These are phyloP conservation scores for Ips typographus DNA, from an alignment of 1,140 invertebrate genomes.

Conservation along the genomic window DNA sequence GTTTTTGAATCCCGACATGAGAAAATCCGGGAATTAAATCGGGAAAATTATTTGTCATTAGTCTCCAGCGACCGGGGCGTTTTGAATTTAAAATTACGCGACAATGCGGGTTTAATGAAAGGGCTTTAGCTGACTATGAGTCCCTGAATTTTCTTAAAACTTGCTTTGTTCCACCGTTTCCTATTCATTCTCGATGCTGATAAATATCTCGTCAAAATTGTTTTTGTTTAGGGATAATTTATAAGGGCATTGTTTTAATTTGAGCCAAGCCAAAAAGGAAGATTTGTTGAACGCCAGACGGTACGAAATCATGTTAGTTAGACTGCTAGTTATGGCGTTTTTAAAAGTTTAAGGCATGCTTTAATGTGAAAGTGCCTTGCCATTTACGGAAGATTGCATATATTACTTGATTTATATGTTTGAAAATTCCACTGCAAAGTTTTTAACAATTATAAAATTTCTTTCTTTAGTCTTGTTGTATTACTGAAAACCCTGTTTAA, in stretches of 20 bases:
- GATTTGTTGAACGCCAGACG: no score
- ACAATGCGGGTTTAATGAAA: slow-evolving; percentile 18
- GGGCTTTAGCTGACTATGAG: slow-evolving; percentile 6
- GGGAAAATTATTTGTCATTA: slow-evolving; percentile 18
- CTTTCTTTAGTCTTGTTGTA: no score
- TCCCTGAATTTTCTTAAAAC: slow-evolving; percentile 6
- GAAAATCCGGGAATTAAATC: slow-evolving; percentile 17
- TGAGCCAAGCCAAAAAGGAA: no score
- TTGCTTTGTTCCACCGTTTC: slow-evolving; percentile 3
- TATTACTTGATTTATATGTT: no score
- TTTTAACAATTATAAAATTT: no score
- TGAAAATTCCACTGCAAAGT: no score
- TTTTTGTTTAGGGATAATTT: background rate
- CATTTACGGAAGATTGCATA: background rate
- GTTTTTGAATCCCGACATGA: slow-evolving; percentile 14
- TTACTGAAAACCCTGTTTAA: no score
- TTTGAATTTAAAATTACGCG: slow-evolving; percentile 15
- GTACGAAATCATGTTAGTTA: no score
- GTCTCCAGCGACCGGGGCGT: slow-evolving; percentile 6
- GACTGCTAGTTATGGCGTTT: background rate
- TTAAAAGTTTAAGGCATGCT: background rate
- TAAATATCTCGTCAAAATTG: slow-evolving; percentile 10
- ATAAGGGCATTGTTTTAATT: background rate
- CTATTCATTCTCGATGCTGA: slow-evolving; percentile 2
- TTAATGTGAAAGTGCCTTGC: background rate